These are phyloP conservation scores for Leucophenga maculata DNA, from an alignment of 2,888 invertebrate species.

Conservation along the genomic window DNA sequence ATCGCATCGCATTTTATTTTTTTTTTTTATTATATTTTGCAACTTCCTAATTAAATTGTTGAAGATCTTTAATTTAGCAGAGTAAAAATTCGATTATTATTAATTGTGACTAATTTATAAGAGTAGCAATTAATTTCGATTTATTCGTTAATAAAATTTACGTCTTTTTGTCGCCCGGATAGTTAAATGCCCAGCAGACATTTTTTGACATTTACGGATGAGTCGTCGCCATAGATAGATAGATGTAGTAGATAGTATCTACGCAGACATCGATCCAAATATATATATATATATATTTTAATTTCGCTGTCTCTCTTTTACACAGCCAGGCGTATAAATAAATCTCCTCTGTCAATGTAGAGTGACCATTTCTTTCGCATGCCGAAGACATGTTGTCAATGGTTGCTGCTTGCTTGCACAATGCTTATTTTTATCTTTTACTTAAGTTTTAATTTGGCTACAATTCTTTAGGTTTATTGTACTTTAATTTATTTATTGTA, in stretches of 20 bases:
- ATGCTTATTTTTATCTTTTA: neutral
- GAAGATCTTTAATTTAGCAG: neutral
- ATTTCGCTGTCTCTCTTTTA: slow-evolving; percentile 41
- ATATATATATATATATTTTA: slow-evolving; percentile 52
- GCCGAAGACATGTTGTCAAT: slow-evolving; percentile 20
- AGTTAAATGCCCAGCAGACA: too few relatives aligned
- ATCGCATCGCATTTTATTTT: neutral
- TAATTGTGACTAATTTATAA: neutral
- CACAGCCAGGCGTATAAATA: neutral
- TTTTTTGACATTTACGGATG: too few relatives aligned
- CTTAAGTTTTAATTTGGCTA: slow-evolving; percentile 32
- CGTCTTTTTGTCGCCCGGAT: neutral
- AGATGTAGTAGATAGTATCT: too few relatives aligned
- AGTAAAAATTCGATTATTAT: neutral
- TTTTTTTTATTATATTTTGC: neutral
- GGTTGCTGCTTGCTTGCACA: neutral
- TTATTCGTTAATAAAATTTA: neutral
- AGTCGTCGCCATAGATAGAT: too few relatives aligned
- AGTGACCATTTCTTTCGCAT: neutral
- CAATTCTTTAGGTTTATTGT: slow-evolving; percentile 19
- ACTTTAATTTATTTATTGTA: slow-evolving; percentile 12
- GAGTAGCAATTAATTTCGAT: neutral
- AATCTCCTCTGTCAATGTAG: neutral
- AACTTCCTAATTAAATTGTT: slow-evolving; percentile 4
- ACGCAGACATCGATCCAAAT: too few relatives aligned